Evolutionary conservation across 2,113 vertebrate species (phyloP), one percentile per base, ranked within the genome.

Genomic region (Siniperca chuatsi): DNA sequence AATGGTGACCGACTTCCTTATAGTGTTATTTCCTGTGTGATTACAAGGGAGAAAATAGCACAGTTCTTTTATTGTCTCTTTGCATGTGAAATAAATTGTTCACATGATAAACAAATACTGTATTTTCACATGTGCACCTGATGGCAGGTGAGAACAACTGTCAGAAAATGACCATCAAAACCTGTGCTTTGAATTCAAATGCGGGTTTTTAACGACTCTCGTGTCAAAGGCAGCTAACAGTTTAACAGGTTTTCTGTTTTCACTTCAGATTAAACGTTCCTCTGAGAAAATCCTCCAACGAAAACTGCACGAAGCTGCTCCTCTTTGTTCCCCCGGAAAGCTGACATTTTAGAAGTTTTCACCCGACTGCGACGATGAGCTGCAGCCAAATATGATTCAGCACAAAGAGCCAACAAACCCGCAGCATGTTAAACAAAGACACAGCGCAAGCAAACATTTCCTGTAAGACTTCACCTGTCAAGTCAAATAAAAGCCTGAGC

Each of bases 401-500:
- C 55, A 44, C 54, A 68, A 68, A 46, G 25, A 67, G 44, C 52
- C 11, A 23, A 16, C 52, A 60, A 55, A 44, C 20, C 55, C 20
- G 0, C 61, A 20, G 37, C 2, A 18, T 18, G 48, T 58, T 58
- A 4, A 52, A 75, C 52, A 82, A n/a, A 55, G 50, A 68, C 68
- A 21, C 21, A 64, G 29, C 1, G 33, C 73, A 86, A 77, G 78
- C 61, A 78, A 40, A 86, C 74, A 73, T 46, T 82, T 83, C 70
- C 50, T 50, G 64, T 75, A 16, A 13, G 33, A 74, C 79, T 55
- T 69, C 80, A 50, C 44, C 80, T 57, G 69, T 57, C 57, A 3
- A 42, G 29, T 50, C 50, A 57, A 48, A 78, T 3, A 13, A 37
- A 33, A 73, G 84, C 73, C 13, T 4, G 37, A 52, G 61, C 68